These are phyloP conservation scores for Zosterops hypoxanthus DNA, from an alignment of 2,113 vertebrate species.

Conservation along the genomic window DNA sequence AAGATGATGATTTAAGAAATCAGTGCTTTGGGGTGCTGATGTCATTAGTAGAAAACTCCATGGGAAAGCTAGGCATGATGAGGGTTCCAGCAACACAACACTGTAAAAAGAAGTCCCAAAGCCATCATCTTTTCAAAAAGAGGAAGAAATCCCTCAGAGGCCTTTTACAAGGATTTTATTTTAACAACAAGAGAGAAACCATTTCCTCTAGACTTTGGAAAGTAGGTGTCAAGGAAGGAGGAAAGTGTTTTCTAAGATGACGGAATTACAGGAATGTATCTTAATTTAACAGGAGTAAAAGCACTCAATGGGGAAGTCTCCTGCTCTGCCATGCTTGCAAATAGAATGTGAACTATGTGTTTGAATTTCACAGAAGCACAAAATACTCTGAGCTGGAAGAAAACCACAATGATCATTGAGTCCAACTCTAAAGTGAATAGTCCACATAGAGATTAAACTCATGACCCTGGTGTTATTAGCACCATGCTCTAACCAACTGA, in stretches of 20 bases:
- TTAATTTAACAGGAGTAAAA: conserved; percentile 8
- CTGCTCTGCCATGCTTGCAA: not conserved
- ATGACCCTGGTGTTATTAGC: no score
- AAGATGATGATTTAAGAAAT: not conserved
- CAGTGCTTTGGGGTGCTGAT: not conserved
- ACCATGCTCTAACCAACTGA: not conserved
- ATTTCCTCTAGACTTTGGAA: not conserved
- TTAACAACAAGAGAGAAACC: not conserved
- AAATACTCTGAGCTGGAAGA: not conserved
- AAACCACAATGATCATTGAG: not conserved
- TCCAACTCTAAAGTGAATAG: not conserved
- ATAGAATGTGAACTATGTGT: not conserved
- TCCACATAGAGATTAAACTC: not conserved
- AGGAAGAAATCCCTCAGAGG: not conserved
- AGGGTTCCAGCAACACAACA: not conserved
- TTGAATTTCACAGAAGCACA: not conserved
- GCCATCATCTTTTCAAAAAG: not conserved
- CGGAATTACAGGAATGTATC: not conserved
- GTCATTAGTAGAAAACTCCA: not conserved
- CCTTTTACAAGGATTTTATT: not conserved
- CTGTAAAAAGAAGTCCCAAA: not conserved
- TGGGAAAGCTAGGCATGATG: not conserved
- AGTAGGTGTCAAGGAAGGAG: not conserved
- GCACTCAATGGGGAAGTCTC: not conserved
- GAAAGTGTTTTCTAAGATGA: not conserved